Base-by-base conservation (phyloP, 2,797 vertebrate species). In the Poeciliopsis infans region DNA sequence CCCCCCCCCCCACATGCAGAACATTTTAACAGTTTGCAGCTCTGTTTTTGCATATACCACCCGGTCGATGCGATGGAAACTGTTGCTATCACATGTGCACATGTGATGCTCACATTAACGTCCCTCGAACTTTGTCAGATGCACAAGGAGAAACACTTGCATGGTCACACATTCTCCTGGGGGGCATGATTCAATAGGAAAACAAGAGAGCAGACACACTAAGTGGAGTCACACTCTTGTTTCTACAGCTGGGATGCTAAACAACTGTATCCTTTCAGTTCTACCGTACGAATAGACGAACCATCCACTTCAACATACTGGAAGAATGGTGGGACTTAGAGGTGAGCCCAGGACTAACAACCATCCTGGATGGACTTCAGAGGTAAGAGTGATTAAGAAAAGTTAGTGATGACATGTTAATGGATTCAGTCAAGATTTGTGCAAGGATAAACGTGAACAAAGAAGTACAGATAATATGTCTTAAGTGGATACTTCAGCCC, bases 221-320 rank as follows among this genome's bases (percentile, higher is more conserved):
- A 92, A 94, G 92, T 92, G 87, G 92, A 93, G 92, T 88, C 93
- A 84, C 76, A 84, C 82, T 84, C 72, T 78, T 93, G 94, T 94
- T 94, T 92, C 92, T 89, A 92, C 94, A 96, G 93, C 94, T 95
- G 94, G 81, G 89, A 74, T 79, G 78, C 85, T 74, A 66, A 81
- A 91, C 39, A 49, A 83, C 81, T 72, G 74, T 7, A 84, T 87
- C 83, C 86, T 90, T 77, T 81, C 73, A 86, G 83, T 79, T 83
- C 6, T 36, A 68, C 69, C 79, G 86, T 79, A 85, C 57, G 45
- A 47, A 64, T 49, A 66, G 69, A 77, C 47, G 45, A 82, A 81
- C 59, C 69, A 64, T 88, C 72, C 72, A 74, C 77, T 89, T 88
- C 68, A 80, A 53, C 76, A 76, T 70, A 75, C 0, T 7, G 33